A percentile compares a stretch with the other conserved stretches of the same genome.
These are phyloP conservation scores for Eptatretus atami DNA, from an alignment of 2,797 vertebrate genomes.

Conservation along the genomic window DNA sequence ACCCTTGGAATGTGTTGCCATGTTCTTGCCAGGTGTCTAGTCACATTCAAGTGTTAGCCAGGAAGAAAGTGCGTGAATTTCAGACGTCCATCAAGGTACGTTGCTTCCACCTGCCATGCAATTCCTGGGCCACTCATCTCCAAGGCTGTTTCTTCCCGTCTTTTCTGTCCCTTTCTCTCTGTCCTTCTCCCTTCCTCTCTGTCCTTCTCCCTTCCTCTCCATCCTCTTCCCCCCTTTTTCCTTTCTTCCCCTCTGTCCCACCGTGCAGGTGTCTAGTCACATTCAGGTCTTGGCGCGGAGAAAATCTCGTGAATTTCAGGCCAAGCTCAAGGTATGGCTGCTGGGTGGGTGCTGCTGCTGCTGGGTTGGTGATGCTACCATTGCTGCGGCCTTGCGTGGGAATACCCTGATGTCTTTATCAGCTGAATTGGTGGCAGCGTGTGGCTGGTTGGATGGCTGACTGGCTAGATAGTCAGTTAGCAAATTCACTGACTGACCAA, in stretches of 20 bases:
- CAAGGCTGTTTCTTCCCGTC: background rate
- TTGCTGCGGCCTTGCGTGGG: too few species aligned
- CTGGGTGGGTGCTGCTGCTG: conserved; percentile 40
- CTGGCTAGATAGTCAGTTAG: too few species aligned
- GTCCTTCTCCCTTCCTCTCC: too few species aligned
- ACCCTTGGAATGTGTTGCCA: too few species aligned
- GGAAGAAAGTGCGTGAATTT: conserved; percentile 5
- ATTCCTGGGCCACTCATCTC: background rate
- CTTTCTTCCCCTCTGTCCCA: too few species aligned
- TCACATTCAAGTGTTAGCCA: conserved; percentile 75
- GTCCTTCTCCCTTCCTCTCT: too few species aligned
- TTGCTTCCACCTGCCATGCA: background rate
- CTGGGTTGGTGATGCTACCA: conserved; percentile 49
- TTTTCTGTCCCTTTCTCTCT: too few species aligned
- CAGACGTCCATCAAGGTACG: conserved; percentile 5
- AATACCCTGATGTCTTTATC: too few species aligned
- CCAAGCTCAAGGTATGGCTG: conserved; percentile 99
- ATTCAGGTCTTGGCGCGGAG: conserved; percentile 99
- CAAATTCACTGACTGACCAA: too few species aligned
- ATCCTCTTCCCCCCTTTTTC: too few species aligned
- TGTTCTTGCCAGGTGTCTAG: conserved; percentile 67
- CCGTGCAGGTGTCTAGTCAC: conserved; percentile 52
- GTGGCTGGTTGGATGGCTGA: too few species aligned
- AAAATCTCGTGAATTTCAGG: conserved; percentile 99
- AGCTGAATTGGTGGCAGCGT: too few species aligned